phyloP scores from a whole-genome alignment of 2,113 vertebrate genomes.

The Nicator chloris region DNA sequence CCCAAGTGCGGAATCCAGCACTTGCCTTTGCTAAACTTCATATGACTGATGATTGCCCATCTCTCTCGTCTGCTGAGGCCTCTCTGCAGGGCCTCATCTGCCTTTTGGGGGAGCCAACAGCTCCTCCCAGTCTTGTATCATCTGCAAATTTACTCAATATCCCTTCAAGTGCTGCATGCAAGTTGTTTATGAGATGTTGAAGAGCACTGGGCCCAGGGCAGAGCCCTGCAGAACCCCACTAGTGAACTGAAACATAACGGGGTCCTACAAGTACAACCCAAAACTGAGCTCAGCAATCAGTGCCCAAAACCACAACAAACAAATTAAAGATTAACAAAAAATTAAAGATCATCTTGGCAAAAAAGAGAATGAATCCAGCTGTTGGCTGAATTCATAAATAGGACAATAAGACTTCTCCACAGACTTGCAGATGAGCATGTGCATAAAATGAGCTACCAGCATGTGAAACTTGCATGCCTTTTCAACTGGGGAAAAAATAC shows the following conservation, averaged over 20 bases:
- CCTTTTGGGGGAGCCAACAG: background rate
- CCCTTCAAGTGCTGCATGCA: background rate
- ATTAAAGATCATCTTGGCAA: background rate
- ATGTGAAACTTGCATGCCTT: rapidly evolving
- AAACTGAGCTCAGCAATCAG: background rate
- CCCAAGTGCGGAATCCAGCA: no score
- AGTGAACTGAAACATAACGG: rapidly evolving
- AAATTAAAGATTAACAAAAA: background rate
- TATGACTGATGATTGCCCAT: no score
- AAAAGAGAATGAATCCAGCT: background rate
- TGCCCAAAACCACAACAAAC: background rate
- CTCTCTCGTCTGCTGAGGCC: background rate
- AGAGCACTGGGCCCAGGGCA: background rate
- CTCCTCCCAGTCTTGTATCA: background rate
- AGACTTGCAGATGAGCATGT: background rate
- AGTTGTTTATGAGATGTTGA: background rate
- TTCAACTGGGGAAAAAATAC: background rate
- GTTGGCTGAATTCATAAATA: background rate
- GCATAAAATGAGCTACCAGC: background rate
- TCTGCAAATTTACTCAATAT: background rate
- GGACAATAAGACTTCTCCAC: background rate
- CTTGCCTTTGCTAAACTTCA: no score
- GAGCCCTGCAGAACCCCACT: background rate
- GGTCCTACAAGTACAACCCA: background rate
- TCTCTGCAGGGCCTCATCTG: background rate